These are phyloP conservation scores for Betta splendens DNA, from an alignment of 2,797 vertebrate genomes.

Conservation along the genomic window DNA sequence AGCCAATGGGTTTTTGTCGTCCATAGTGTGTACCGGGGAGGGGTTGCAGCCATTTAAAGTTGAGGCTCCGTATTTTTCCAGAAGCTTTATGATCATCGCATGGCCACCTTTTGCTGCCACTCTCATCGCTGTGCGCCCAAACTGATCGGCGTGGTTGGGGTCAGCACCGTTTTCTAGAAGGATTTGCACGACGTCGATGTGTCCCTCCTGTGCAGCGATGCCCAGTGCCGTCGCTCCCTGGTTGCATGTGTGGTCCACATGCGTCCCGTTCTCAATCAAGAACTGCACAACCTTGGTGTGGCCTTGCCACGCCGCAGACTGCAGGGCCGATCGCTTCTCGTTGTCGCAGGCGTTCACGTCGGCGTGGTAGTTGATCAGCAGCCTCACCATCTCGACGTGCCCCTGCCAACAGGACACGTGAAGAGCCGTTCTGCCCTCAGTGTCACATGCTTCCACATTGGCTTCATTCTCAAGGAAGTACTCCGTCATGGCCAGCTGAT, in stretches of 20 bases:
- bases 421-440: conserved; percentile 94
- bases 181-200: conserved; percentile 93
- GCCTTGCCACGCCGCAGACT: conserved; percentile 98
- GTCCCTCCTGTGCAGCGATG: conserved; percentile 97
- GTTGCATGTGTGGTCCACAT: conserved; percentile 95
- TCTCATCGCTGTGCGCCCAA: conserved; percentile 96
- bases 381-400: conserved; percentile 93
- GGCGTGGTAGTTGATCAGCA: conserved; percentile 90
- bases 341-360: conserved; percentile 95
- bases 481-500: conserved; percentile 95
- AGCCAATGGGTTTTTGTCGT: conserved; percentile 87
- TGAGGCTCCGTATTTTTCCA: conserved; percentile 95
- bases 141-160: conserved; percentile 97
- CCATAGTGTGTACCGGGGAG: conserved; percentile 95
- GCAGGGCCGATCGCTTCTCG: conserved; percentile 94
- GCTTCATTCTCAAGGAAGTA: conserved; percentile 96
- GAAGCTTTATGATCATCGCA: conserved; percentile 90
- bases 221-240: conserved; percentile 98
- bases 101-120: conserved; percentile 98
- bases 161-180: conserved; percentile 94
- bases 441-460: conserved; percentile 92
- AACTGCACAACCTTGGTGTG: conserved; percentile 93
- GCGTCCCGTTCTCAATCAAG: conserved; percentile 89
- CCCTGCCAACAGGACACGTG: conserved; percentile 99
- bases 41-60: conserved; percentile 91